Conservation (phyloP, 2,888 invertebrate species). For the Platycnemis pennipes region DNA sequence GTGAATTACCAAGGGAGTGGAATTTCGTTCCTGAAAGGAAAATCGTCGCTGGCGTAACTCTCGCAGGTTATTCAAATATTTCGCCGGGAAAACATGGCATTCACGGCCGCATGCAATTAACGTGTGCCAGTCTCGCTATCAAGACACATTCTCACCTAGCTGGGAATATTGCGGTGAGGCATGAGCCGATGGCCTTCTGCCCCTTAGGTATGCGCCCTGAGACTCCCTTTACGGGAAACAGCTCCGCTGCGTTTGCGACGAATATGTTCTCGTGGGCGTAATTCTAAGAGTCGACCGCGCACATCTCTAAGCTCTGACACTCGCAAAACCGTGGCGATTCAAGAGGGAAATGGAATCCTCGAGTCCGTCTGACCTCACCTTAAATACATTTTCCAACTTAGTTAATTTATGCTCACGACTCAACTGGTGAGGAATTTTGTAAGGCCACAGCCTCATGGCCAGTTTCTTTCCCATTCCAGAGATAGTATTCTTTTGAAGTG, state of each 20-base stretch:
- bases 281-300: not conserved
- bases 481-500: not conserved
- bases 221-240: not conserved
- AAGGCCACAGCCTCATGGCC: not conserved
- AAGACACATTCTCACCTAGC: not conserved
- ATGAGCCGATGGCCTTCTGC: not conserved
- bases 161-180: not conserved
- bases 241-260: not conserved
- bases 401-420: not conserved
- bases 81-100: not conserved
- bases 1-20: not conserved
- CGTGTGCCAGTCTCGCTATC: not conserved
- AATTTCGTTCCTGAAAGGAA: not conserved
- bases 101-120: not conserved
- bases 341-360: not conserved
- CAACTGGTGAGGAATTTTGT: not conserved
- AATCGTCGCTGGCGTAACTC: not conserved
- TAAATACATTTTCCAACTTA: not conserved
- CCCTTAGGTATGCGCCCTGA: not conserved
- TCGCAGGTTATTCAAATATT: not conserved
- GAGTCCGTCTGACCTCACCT: not conserved
- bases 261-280: not conserved
- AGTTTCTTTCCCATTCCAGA: not conserved
- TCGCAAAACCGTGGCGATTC: not conserved
- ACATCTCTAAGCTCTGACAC: not conserved